These are phyloP conservation scores for Microplitis manilae DNA, from an alignment of 2,888 invertebrate species.

Conservation along the genomic window DNA sequence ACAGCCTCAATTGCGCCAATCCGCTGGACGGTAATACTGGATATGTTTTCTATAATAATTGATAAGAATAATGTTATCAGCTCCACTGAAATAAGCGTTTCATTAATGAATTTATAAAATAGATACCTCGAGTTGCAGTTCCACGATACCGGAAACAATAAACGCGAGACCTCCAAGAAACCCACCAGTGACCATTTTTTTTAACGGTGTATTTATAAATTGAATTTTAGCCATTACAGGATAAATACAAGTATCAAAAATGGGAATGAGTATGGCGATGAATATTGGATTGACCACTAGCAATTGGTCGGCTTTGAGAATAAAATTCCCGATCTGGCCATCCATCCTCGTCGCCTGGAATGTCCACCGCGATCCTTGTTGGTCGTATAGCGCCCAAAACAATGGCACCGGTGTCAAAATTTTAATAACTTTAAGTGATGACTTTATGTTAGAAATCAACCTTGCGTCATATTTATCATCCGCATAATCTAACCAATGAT, in stretches of 20 bases:
- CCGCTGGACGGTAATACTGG: slow-evolving; percentile 75
- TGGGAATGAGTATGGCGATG: slow-evolving; percentile 88
- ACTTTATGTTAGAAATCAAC: slow-evolving; percentile 86
- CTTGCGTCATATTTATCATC: slow-evolving; percentile 81
- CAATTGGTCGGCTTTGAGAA: slow-evolving; percentile 94
- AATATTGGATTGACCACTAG: slow-evolving; percentile 92
- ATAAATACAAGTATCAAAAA: slow-evolving; percentile 86
- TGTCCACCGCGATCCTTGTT: slow-evolving; percentile 95
- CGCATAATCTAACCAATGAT: slow-evolving; percentile 94
- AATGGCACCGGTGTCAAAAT: slow-evolving; percentile 92
- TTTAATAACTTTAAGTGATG: slow-evolving; percentile 82
- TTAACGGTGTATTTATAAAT: slow-evolving; percentile 83
- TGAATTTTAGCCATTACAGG: slow-evolving; percentile 82
- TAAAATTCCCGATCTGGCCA: slow-evolving; percentile 82
- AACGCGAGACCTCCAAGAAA: slow-evolving; percentile 89
- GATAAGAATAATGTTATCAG: background rate
- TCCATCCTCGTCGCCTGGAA: slow-evolving; percentile 93
- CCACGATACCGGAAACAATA: slow-evolving; percentile 89
- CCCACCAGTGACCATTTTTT: slow-evolving; percentile 91
- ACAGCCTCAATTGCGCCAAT: slow-evolving; percentile 79
- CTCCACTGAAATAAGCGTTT: too few relatives aligned
- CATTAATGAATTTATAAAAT: background rate
- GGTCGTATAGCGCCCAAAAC: slow-evolving; percentile 99
- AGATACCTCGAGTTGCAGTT: slow-evolving; percentile 81
- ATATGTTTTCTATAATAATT: slow-evolving; percentile 75